Evolutionary conservation across 2,888 invertebrate species (phyloP).

Genomic region (Anoncus sp.): DNA sequence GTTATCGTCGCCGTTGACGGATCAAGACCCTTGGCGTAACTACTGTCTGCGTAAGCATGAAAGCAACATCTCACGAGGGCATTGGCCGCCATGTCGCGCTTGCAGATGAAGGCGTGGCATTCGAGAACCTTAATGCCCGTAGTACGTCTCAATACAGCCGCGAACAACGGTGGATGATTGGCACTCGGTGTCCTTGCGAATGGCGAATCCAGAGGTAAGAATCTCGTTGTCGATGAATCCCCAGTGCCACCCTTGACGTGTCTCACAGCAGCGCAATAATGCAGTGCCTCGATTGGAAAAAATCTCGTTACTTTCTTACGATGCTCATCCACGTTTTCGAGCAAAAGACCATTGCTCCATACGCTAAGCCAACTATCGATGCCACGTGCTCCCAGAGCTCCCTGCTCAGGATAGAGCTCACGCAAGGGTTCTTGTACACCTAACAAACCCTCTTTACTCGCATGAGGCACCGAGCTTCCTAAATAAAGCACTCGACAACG

Average conservation of each 20-base stretch:
- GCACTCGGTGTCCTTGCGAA: constrained; percentile 97
- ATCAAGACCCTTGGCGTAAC: constrained; percentile 90
- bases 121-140: constrained; percentile 99
- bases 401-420: constrained; percentile 98
- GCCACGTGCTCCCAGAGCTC: constrained; percentile 93
- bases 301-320: constrained; percentile 97
- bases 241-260: constrained; percentile 87
- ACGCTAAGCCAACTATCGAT: constrained; percentile 99
- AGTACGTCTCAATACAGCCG: constrained; percentile 97
- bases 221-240: constrained; percentile 90
- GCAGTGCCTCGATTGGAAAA: constrained; percentile 97
- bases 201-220: constrained; percentile 97
- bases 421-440: constrained; percentile 98
- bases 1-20: constrained; percentile 78
- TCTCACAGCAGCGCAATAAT: constrained; percentile 98
- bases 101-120: constrained; percentile 99
- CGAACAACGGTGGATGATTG: constrained; percentile 98
- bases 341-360: constrained; percentile 97
- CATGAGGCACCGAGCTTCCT: constrained; percentile 98
- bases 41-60: constrained; percentile 98
- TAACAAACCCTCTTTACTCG: constrained; percentile 98
- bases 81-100: constrained; percentile 98
- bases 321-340: constrained; percentile 98
- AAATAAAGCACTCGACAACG: constrained; percentile 98
- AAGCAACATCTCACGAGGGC: constrained; percentile 99